Conservation (phyloP, 2,888 invertebrate species). For the Zonitis immaculata region DNA sequence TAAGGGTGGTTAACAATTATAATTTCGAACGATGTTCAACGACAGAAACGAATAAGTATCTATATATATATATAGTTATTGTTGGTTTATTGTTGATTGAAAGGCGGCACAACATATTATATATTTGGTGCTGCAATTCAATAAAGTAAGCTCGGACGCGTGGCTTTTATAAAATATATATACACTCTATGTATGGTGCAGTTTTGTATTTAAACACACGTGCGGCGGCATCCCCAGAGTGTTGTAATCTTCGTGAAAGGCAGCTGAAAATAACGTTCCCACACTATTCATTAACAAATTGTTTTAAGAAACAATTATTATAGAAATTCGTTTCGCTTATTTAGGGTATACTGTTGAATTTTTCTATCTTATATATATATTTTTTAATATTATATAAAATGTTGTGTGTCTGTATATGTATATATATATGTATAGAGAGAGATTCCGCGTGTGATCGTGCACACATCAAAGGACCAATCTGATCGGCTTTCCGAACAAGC, state of each 20-base stretch:
- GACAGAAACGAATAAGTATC: no score
- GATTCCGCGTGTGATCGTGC: slow-evolving; percentile 19
- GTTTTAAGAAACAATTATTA: no score
- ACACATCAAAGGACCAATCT: slow-evolving; percentile 43
- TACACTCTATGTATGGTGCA: no score
- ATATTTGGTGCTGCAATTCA: slow-evolving; percentile 23
- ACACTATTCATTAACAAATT: slow-evolving; percentile 35
- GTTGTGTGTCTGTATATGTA: no score
- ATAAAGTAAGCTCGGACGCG: slow-evolving; percentile 33
- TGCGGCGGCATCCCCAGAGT: slow-evolving; percentile 34
- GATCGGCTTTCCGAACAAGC: slow-evolving; percentile 45
- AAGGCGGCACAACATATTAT: slow-evolving; percentile 26
- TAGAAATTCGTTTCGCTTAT: no score
- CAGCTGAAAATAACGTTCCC: slow-evolving; percentile 39
- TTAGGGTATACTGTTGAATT: no score
- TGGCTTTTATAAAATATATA: slow-evolving; percentile 20
- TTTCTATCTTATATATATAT: no score
- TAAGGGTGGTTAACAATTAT: no score
- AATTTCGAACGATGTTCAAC: no score
- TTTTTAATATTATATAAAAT: no score
- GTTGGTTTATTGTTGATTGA: slow-evolving; percentile 27
- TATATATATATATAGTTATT: no score
- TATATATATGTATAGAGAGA: not conserved
- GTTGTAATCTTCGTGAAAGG: slow-evolving; percentile 43
- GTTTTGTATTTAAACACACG: no score